These are phyloP conservation scores for Scolopax mira DNA, from an alignment of 2,113 vertebrate species.

Conservation along the genomic window DNA sequence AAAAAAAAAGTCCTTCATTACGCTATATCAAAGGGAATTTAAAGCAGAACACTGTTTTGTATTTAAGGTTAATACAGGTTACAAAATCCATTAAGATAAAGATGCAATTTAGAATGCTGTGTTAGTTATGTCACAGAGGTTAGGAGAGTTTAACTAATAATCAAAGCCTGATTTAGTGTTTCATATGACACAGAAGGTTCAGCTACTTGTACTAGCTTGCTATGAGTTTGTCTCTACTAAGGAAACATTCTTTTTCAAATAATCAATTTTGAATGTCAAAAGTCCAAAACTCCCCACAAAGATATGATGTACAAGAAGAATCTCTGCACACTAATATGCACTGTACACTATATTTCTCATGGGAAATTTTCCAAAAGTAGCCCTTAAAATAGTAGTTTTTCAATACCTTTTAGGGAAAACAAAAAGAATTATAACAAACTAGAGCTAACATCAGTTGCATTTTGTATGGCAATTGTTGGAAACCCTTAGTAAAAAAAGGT, in stretches of 20 bases:
- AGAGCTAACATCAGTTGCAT: neutral
- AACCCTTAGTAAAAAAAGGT: neutral
- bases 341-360: neutral
- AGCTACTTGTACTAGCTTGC: neutral
- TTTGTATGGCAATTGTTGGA: neutral
- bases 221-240: neutral
- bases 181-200: neutral
- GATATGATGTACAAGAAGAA: neutral
- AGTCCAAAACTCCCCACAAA: neutral
- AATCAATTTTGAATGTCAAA: neutral
- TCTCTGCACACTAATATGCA: neutral
- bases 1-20: neutral
- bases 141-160: constrained; percentile 3
- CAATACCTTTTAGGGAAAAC: neutral
- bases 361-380: neutral
- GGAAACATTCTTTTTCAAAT: neutral
- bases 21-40: neutral
- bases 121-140: neutral
- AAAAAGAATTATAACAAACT: neutral
- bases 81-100: constrained; percentile 30
- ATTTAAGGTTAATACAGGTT: constrained; percentile 20
- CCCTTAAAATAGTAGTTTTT: neutral
- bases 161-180: neutral
- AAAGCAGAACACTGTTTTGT: neutral
- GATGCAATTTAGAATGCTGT: neutral